Conservation (phyloP, 2,888 invertebrate genomes). For the Epirrita christyi region DNA sequence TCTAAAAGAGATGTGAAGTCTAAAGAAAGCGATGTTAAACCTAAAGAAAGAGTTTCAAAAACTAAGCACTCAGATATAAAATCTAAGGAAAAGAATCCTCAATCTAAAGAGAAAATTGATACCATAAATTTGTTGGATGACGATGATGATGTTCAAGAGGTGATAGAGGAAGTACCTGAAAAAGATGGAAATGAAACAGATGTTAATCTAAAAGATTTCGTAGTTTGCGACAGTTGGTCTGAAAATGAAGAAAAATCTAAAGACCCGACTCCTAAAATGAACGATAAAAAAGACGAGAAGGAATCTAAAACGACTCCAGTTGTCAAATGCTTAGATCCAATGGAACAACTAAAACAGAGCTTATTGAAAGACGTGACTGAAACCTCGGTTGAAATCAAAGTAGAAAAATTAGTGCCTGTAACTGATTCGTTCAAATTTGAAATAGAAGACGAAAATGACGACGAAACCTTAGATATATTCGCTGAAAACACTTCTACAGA, state of each 20-base stretch:
- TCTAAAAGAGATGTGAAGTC: slow-evolving; percentile 42
- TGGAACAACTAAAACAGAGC: slow-evolving; percentile 44
- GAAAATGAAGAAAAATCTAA: slow-evolving; percentile 71
- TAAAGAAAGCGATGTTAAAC: slow-evolving; percentile 45
- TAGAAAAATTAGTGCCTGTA: slow-evolving; percentile 69
- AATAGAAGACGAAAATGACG: slow-evolving; percentile 70
- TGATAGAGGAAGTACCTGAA: slow-evolving; percentile 34
- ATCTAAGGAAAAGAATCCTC: slow-evolving; percentile 38
- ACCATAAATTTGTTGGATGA: slow-evolving; percentile 38
- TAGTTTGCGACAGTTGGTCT: slow-evolving; percentile 81
- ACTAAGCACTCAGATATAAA: slow-evolving; percentile 31
- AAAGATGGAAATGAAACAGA: slow-evolving; percentile 61
- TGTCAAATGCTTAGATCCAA: slow-evolving; percentile 44
- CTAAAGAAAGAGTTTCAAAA: slow-evolving; percentile 14
- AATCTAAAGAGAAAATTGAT: slow-evolving; percentile 42
- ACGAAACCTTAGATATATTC: slow-evolving; percentile 67
- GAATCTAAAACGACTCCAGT: slow-evolving; percentile 14
- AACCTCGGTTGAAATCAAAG: slow-evolving; percentile 44
- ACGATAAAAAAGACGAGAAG: slow-evolving; percentile 42
- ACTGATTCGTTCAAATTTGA: slow-evolving; percentile 75
- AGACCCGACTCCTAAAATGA: slow-evolving; percentile 57
- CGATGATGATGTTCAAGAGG: slow-evolving; percentile 28
- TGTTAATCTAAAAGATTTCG: slow-evolving; percentile 71
- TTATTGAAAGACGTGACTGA: slow-evolving; percentile 16
- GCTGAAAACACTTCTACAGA: slow-evolving; percentile 53